Conservation (phyloP, 2,888 invertebrate genomes). For the Spialia ferax region DNA sequence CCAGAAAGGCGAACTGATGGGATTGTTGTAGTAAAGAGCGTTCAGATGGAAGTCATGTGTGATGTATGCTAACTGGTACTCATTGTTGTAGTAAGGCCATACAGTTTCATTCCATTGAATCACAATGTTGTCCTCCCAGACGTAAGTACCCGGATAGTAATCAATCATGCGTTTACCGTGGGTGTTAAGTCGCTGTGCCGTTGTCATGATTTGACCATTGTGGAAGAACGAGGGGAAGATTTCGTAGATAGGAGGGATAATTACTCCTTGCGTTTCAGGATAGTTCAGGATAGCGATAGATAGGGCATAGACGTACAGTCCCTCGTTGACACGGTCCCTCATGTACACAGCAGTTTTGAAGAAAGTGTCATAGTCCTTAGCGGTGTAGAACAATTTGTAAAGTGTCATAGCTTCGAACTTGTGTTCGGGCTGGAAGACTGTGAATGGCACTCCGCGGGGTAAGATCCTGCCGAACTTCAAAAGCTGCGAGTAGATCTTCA, state of each 20-base stretch:
- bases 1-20: constrained; percentile 89
- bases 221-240: constrained; percentile 91
- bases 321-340: constrained; percentile 89
- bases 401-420: constrained; percentile 88
- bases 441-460: constrained; percentile 87
- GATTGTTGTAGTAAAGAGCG: constrained; percentile 87
- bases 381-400: constrained; percentile 89
- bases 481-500: constrained; percentile 83
- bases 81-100: constrained; percentile 82
- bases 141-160: constrained; percentile 62
- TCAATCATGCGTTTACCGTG: constrained; percentile 65
- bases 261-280: constrained; percentile 87
- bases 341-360: constrained; percentile 89
- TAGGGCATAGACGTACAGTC: constrained; percentile 89
- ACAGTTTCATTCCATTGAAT: constrained; percentile 88
- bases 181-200: constrained; percentile 87
- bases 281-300: constrained; percentile 88
- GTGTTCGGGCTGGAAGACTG: constrained; percentile 83
- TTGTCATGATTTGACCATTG: constrained; percentile 89
- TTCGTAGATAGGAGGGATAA: constrained; percentile 91
- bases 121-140: constrained; percentile 80
- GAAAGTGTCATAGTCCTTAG: constrained; percentile 91
- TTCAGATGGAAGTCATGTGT: constrained; percentile 91
- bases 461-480: constrained; percentile 83
- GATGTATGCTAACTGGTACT: constrained; percentile 89